Base-by-base conservation (phyloP, 1,140 invertebrate species). In the Diachasmimorpha longicaudata region DNA sequence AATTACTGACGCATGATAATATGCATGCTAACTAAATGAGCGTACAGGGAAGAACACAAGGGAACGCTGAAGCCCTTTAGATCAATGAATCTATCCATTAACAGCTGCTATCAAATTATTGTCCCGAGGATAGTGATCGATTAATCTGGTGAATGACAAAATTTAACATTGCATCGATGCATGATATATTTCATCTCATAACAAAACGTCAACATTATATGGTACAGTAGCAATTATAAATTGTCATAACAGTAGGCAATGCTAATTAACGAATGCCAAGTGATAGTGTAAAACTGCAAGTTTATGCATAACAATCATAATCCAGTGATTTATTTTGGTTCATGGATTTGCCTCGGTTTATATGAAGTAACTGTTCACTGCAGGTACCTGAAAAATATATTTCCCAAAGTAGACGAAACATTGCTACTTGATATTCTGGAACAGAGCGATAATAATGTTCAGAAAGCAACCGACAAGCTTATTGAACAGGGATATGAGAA, bases 371-470 rank as follows among this genome's bases (percentile, higher is more conserved):
- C 21, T 80, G 55, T 77, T 52, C 77, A 77, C 77, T 31, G 76
- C 87, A 96, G 95, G 90, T 97, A 97, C 87, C 91, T 97, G 90
- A 97, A 97, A 88, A 95, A 94, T 83, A 92, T 97, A 80, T 97
- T 96, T 87, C 95, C 95, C n/a, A 95, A 96, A 88, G 95, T 94
- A 0, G 96, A 97, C 79, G 96, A 97, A 86, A 95, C 94, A n/a
- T 85, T 96, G 31, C 92, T 97, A 9, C 89, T 97, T 66, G 96
- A 97, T 85, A 90, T 96, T 72, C 86, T 97, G 37, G 93, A 93
- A 73, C 95, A 93, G 85, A 93, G 94, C 79, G 95, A 97, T 78
- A 96, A 96, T 82, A 97, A 96, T 87, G 96, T 96, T 3, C 94
- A 95, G 82, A 95, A 93, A 81, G 94, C 95, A 13, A 95, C 95